Base-by-base conservation (phyloP, 92 coral and sea anemone genomes). In the Epizoanthus fatuus region DNA sequence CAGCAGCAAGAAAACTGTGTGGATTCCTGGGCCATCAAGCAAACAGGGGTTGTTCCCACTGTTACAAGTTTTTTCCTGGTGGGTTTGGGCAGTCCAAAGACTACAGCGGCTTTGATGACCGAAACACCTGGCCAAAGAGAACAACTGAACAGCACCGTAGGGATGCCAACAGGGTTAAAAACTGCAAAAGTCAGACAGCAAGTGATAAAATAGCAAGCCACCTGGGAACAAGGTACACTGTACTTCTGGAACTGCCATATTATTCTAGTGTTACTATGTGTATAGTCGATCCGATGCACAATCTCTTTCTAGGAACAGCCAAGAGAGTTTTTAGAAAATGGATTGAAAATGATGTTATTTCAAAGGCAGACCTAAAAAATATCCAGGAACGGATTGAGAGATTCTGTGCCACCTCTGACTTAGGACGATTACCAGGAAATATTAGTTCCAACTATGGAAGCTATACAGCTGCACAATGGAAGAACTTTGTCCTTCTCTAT, bases 1-100 rank as follows among this genome's bases (percentile, higher is more conserved):
- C 95, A 22, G 93, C 95, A 3, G 90, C 93, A 45, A 66, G 91
- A 29, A 92, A 92, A 79, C 89, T 92, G 40, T 93, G 93, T 55
- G 96, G 93, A 7, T 85, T 92, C 55, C 78, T 89, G 10, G 87
- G 93, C 5, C 95, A 89, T 47, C 67, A 78, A 17, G 93, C 86
- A 45, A 71, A 69, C 54, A 59, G 65, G 37, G 91, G 91, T 16
- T 92, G 90, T 60, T 85, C 88, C 20, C 91, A 77, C 14, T 84
- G 95, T 62, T 45, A 37, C 55, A 91, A 91, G 72, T 19, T 11
- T 57, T 89, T 89, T 22, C 90, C 93, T 3, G 91, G 91, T 25
- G 85, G 87, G 15, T 90, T 90, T 82, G 91, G 88, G 5, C 70
- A 90, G 59, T 72, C 63, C 12, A 87, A 78, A 59, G 88, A 92